Evolutionary conservation across 2,113 vertebrate species (phyloP).

Genomic region (Catagonus wagneri): DNA sequence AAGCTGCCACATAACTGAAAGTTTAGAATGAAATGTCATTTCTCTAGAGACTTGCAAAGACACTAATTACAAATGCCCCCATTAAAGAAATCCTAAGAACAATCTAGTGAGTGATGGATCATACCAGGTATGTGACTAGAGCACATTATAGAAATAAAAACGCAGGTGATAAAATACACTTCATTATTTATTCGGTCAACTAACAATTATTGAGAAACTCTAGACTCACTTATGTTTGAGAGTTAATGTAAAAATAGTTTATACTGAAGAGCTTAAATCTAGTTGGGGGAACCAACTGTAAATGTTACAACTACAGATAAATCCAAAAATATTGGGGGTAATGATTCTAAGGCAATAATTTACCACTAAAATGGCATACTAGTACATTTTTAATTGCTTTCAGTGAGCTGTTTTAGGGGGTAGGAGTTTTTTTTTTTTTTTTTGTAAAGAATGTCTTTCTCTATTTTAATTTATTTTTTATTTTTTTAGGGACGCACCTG

Average conservation of each 20-base stretch:
- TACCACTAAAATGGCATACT: background rate
- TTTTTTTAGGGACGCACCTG: too few species aligned
- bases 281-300: background rate
- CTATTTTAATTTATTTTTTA: background rate
- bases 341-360: slow-evolving; percentile 3
- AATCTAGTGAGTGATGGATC: slow-evolving; percentile 63
- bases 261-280: slow-evolving; percentile 11
- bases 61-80: slow-evolving; percentile 62
- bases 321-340: background rate
- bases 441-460: background rate
- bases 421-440: slow-evolving; percentile 21
- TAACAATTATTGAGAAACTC: background rate
- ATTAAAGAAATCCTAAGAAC: slow-evolving; percentile 69
- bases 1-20: slow-evolving; percentile 59
- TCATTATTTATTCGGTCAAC: background rate
- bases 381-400: background rate
- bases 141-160: background rate
- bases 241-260: slow-evolving; percentile 11
- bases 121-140: background rate
- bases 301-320: background rate
- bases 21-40: slow-evolving; percentile 69
- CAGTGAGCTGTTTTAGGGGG: background rate
- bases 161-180: background rate
- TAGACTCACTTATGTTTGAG: background rate
- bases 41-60: slow-evolving; percentile 66